phyloP scores from a whole-genome alignment of 2,888 invertebrate species.

The Sinelater perroti region DNA sequence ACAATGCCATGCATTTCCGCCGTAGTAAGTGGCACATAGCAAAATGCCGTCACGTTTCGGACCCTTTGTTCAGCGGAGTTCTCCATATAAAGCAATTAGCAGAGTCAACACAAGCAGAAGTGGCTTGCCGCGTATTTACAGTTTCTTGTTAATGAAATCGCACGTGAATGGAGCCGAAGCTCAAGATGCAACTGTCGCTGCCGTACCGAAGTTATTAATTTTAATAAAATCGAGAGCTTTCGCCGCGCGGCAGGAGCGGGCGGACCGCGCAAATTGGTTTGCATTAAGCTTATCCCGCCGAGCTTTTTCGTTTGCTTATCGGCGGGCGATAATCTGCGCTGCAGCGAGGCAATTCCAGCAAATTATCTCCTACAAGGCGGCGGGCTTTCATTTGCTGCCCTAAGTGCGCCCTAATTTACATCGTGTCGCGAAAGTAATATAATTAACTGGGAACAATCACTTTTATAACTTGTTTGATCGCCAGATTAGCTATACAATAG shows the following conservation, averaged over 20 bases:
- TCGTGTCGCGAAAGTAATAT: conserved; percentile 37
- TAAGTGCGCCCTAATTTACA: conserved; percentile 32
- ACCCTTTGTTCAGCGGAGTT: not conserved
- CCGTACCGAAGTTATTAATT: no score
- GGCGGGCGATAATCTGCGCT: conserved; percentile 9
- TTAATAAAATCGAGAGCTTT: no score
- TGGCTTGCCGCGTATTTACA: not conserved
- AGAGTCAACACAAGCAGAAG: not conserved
- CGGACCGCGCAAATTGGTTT: no score
- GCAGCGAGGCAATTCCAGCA: conserved; percentile 11
- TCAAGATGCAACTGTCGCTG: no score
- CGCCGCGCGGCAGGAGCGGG: no score
- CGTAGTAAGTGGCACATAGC: not conserved
- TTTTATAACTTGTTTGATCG: conserved; percentile 41
- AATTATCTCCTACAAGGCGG: conserved; percentile 10
- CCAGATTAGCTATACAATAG: conserved; percentile 38
- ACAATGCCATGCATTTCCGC: not conserved
- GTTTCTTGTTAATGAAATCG: not conserved
- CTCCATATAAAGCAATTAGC: not conserved
- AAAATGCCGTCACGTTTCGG: not conserved
- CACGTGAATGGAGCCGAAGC: no score
- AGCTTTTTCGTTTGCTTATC: conserved; percentile 6
- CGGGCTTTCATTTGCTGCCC: conserved; percentile 22
- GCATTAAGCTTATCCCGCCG: no score
- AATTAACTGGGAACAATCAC: conserved; percentile 43